Base-by-base conservation (phyloP, 2,797 vertebrate species). In the Sebastes kiyomatsui region DNA sequence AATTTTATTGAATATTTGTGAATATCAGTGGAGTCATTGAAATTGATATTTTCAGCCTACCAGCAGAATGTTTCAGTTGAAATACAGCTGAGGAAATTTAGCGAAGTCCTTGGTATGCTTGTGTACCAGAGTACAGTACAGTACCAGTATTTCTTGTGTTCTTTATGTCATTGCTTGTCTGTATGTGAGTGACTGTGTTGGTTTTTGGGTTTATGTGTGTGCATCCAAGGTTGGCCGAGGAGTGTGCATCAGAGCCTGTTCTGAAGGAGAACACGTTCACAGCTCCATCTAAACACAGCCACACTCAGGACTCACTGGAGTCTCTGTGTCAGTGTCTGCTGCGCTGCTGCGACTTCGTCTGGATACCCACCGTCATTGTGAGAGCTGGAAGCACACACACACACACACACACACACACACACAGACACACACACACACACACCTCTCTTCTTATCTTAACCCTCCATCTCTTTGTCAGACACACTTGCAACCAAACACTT, bases 361-460 rank as follows among this genome's bases (percentile, higher is more conserved):
- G 96, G 93, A 97, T 99, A 81, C 98, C 98, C 25, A 93, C 96
- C 46, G 92, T 98, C 81, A 96, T 95, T 88, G 98, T 99, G 92
- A 93, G 97, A 80, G 16, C 22, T 30, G 12, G 30, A 67, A 80
- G 56, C 87, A 75, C 52, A 66, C 81, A 64, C 38, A 65, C 8
- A 77, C 22, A 38, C 72, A 70, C 67, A 75, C 80, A 74, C 66
- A 81, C 60, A 79, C 42, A 65, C 28, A 60, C 75, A 77, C 56
- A 71, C 52, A 67, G 79, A 66, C 33, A 65, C 10, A 77, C 22
- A 35, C 73, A 77, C 35, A 38, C 35, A 38, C 35, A 42, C 80
- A 71, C 68, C 56, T 18, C 22, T 6, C 3, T 64, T 67, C 27
- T 75, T 64, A 25, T 77, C 56, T 59, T 61, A 70, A 71, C 65